Conservation (phyloP, 2,888 invertebrate genomes). For the Busseola fusca region DNA sequence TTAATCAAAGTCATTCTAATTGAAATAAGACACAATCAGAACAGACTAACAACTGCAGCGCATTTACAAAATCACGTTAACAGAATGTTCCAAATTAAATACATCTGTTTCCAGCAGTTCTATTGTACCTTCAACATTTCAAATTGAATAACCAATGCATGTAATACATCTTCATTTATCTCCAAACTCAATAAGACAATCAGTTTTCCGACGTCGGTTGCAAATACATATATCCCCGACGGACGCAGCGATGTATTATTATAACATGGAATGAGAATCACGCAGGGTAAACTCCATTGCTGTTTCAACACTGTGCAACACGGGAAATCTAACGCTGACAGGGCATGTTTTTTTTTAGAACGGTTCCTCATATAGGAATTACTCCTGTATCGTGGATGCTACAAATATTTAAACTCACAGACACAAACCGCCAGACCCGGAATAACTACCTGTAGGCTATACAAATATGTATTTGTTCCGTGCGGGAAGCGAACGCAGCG, state of each 20-base stretch:
- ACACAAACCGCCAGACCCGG: no score
- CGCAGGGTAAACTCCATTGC: conserved; percentile 28
- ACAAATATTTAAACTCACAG: no score
- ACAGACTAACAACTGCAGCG: conserved; percentile 7
- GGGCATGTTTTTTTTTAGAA: no score
- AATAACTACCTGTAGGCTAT: no score
- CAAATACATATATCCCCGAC: conserved; percentile 44
- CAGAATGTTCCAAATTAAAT: conserved; percentile 18
- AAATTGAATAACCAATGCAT: conserved; percentile 48
- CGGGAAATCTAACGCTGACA: conserved; percentile 24
- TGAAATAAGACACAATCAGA: conserved; percentile 12
- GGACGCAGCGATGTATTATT: conserved; percentile 38
- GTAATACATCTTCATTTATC: conserved; percentile 46
- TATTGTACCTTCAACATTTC: conserved; percentile 25
- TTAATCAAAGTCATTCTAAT: background rate
- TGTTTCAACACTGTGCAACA: conserved; percentile 13
- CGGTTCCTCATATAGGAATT: no score
- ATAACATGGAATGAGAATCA: conserved; percentile 44
- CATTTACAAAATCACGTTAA: conserved; percentile 16
- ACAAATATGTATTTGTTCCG: no score
- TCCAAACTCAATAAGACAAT: conserved; percentile 40
- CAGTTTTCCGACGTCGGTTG: conserved; percentile 41
- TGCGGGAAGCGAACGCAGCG: no score
- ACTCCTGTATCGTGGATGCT: no score
- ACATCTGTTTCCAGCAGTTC: conserved; percentile 17